phyloP scores from a whole-genome alignment of 2,888 invertebrate species.

The Erebia palarica region DNA sequence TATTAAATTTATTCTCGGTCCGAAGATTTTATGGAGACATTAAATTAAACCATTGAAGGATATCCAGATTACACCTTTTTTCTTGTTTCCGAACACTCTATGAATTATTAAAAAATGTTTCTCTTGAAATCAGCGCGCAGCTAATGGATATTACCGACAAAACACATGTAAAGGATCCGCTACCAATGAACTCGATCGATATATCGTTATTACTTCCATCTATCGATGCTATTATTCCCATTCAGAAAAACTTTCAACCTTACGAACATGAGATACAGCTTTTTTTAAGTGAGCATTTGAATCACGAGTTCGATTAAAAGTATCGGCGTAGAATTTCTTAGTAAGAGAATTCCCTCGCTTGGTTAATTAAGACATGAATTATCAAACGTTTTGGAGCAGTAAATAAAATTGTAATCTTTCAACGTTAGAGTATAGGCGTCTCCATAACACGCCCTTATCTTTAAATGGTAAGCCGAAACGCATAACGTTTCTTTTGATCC shows the following conservation, averaged over 20 bases:
- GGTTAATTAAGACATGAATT: conserved; percentile 83
- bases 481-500: conserved; percentile 77
- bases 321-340: conserved; percentile 42
- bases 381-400: conserved; percentile 79
- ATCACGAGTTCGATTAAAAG: conserved; percentile 35
- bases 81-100: conserved; percentile 19
- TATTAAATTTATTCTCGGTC: conserved; percentile 51
- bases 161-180: conserved; percentile 72
- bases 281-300: conserved; percentile 28
- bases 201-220: conserved; percentile 38
- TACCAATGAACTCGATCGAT: conserved; percentile 51
- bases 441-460: conserved; percentile 76
- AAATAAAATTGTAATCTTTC: conserved; percentile 80
- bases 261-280: conserved; percentile 34
- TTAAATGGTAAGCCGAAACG: conserved; percentile 67
- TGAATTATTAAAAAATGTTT: conserved; percentile 40
- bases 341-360: conserved; percentile 66
- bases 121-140: conserved; percentile 68
- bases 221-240: conserved; percentile 35
- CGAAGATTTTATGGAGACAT: conserved; percentile 33
- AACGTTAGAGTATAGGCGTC: conserved; percentile 73
- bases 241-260: conserved; percentile 34
- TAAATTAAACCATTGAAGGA: conserved; percentile 25
- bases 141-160: conserved; percentile 76
- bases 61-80: conserved; percentile 19